phyloP scores from a whole-genome alignment of 2,888 invertebrate genomes.

The Allygus modestus region DNA sequence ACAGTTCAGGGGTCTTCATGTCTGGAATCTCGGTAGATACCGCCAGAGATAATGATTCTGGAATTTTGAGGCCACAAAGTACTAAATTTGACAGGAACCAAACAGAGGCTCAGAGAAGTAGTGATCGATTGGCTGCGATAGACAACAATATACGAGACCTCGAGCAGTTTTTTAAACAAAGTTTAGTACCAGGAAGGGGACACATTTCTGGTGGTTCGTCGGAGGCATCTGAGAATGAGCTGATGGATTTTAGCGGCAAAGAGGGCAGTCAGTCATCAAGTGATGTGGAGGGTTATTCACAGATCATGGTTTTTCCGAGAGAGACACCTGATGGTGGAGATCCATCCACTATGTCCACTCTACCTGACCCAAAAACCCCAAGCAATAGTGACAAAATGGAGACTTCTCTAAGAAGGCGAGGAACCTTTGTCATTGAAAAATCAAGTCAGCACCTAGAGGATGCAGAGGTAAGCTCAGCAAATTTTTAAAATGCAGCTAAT shows the following conservation, averaged over 20 bases:
- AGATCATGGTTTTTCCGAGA: neutral
- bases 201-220: neutral
- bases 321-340: conserved; percentile 24
- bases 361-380: neutral
- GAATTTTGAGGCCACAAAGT: neutral
- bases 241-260: neutral
- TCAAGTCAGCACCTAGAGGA: neutral
- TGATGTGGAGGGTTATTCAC: conserved; percentile 23
- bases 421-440: conserved; percentile 40
- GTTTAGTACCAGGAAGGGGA: neutral
- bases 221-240: neutral
- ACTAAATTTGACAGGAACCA: neutral
- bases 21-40: conserved; percentile 15
- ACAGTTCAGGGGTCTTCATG: conserved; percentile 47
- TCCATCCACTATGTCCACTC: neutral
- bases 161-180: conserved; percentile 43
- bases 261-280: neutral
- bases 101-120: conserved; percentile 1
- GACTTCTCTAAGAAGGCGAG: conserved; percentile 33
- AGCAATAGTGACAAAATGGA: conserved; percentile 6
- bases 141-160: conserved; percentile 43
- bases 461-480: neutral
- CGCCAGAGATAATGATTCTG: neutral
- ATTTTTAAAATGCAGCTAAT: too few species aligned
- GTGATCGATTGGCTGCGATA: conserved; percentile 2